A percentile compares a stretch with the other conserved stretches of the same genome.
Evolutionary conservation across 2,113 vertebrate species (phyloP).

Genomic region (Aramus guarauna): DNA sequence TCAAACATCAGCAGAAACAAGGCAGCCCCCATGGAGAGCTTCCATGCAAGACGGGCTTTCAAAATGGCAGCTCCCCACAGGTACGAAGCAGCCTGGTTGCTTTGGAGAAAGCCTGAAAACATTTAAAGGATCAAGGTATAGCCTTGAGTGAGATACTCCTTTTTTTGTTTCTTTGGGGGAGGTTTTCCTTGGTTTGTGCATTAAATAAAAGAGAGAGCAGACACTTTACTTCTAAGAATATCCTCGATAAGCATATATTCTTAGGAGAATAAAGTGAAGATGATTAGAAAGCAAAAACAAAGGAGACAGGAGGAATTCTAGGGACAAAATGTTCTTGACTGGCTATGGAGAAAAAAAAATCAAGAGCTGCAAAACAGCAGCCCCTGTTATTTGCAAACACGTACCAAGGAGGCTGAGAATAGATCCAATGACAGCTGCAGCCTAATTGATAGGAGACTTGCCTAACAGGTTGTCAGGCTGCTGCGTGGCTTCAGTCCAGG

Average conservation of each 20-base stretch:
- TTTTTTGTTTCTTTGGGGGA: neutral
- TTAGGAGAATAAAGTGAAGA: neutral
- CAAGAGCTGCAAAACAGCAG: constrained; percentile 40
- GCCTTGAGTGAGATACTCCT: neutral
- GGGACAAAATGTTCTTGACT: constrained; percentile 48
- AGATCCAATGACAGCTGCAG: constrained; percentile 65
- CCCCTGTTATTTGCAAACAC: constrained; percentile 62
- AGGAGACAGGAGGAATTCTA: constrained; percentile 2
- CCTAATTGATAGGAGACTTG: constrained; percentile 70
- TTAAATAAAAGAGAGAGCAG: neutral
- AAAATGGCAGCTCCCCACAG: constrained; percentile 44
- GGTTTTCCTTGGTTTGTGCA: neutral
- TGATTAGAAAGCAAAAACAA: constrained; percentile 37
- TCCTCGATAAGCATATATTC: neutral
- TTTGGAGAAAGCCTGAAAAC: constrained; percentile 32
- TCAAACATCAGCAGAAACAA: constrained; percentile 54
- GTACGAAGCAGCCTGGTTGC: neutral
- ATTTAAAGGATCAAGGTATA: constrained; percentile 36
- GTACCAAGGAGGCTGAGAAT: constrained; percentile 66
- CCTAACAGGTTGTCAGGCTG: constrained; percentile 69
- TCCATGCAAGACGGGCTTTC: constrained; percentile 15
- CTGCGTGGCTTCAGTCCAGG: constrained; percentile 59
- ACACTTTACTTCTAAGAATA: neutral
- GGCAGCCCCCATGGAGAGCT: constrained; percentile 29
- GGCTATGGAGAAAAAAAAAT: neutral